Evolutionary conservation across 2,797 vertebrate species (phyloP), one percentile per base, ranked within the genome.

Genomic region (Ptychobarbus kaznakovi): DNA sequence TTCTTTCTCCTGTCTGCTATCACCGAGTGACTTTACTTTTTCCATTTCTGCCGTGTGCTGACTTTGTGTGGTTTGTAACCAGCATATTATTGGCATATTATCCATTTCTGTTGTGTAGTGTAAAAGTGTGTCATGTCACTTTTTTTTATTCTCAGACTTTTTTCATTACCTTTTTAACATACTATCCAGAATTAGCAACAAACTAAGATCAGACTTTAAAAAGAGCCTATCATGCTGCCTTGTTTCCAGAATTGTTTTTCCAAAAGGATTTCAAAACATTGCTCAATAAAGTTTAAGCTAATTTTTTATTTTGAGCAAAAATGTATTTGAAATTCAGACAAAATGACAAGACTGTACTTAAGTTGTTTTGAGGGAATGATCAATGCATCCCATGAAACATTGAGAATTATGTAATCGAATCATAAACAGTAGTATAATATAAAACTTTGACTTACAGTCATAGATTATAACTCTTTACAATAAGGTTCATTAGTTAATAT

Each of bases 1-100:
- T 93, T 87, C 90, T 91, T 92, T 87, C 89, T 94, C 88, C 79
- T 86, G 76, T 89, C 72, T 78, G 76, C 81, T 84, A 87, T 76
- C 83, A 84, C 68, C n/a, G 66, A 87, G 56, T 84, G 85, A 86
- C 86, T 87, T 90, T 88, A 63, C 58, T 88, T 89, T 89, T 84
- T 86, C 25, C 87, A 90, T 90, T 56, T 86, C 74, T 88, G 73
- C 83, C 25, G 78, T 89, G 75, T 89, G 86, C 38, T 75, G 53
- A 76, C 68, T 90, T 92, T 89, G 92, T 89, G 88, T 89, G 88
- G 90, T 87, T 85, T 84, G 69, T 51, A 80, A 87, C 51, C 20
- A 81, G 25, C 40, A 42, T 42, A 42, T 42, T 42, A 87, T 80
- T 42, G 32, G 77, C 82, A 85, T 74, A 91, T 35, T 66, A 66